Evolutionary conservation across 2,113 vertebrate genomes (phyloP).

Genomic region (Daphoenositta chrysoptera): DNA sequence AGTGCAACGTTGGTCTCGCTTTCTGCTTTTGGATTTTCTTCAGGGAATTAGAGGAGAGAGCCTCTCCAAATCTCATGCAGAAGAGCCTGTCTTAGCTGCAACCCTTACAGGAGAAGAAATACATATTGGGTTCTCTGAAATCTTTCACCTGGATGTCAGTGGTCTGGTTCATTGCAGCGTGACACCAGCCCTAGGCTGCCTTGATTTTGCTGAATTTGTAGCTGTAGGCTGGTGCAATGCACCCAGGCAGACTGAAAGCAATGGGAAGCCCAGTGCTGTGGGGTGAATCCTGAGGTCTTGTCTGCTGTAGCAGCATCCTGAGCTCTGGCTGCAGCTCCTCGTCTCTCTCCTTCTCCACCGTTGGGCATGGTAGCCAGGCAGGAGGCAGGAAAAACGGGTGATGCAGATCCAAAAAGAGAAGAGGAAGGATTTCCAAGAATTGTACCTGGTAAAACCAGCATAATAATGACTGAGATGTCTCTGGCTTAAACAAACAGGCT

Average conservation of each 20-base stretch:
- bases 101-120: neutral
- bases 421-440: neutral
- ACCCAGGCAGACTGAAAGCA: neutral
- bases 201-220: neutral
- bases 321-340: neutral
- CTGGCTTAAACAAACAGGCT: neutral
- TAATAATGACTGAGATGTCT: neutral
- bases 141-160: neutral
- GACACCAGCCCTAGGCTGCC: neutral
- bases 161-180: neutral
- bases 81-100: neutral
- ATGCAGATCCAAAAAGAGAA: neutral
- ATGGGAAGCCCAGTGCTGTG: neutral
- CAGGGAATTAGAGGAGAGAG: neutral
- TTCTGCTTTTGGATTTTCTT: conserved; percentile 26
- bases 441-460: neutral
- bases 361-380: neutral
- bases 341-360: neutral
- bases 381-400: neutral
- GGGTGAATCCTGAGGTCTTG: neutral
- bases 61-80: neutral
- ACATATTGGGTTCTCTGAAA: neutral
- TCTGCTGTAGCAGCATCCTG: neutral
- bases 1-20: conserved; percentile 16
- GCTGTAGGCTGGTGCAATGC: neutral